Base-by-base conservation (phyloP, 2,888 invertebrate species). In the Mesodorylaimus sp. region DNA sequence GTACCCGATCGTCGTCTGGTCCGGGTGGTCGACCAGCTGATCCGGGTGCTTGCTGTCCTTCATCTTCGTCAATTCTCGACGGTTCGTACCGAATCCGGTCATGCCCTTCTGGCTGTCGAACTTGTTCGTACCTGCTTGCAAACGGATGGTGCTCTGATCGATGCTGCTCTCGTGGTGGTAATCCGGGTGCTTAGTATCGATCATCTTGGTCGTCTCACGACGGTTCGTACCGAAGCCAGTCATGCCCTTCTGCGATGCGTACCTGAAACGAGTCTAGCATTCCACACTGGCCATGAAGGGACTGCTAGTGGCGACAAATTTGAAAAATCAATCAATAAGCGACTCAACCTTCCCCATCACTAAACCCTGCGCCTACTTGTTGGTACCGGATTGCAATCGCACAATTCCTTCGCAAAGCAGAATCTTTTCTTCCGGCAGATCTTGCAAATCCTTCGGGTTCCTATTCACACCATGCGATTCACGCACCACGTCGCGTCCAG, bases 31-130 rank as follows among this genome's bases (percentile, higher is more conserved):
- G 57, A 60, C 59, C 50, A 59, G 58, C 54, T 66, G 65, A 45
- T 65, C 65, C 37, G 65, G 65, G 52, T 66, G 65, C 55, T 65
- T 65, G 39, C 60, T 55, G 55, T 65, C 65, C 50, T 57, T 39
- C 61, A 65, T 65, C 54, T 60, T 62, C 23, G 63, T 64, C 48
- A 61, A 59, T 56, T 65, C 65, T 54, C 65, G 63, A 58, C 65
- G 61, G 19, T 54, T 57, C 10, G 65, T 65, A 21, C 64, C 64
- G 55, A 65, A 59, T 13, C 58, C 57, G 48, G 61, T 61, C 63
- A 64, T 62, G 49, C 61, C 59, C 55, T 54, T 38, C 48, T 58
- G 60, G 19, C 57, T 58, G 45, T 52, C 51, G 47, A 53, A 60
- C 51, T 60, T 59, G 54, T 64, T 64, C 39, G 63, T 61, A 42